Percentiles rank a stretch among this genome's conserved stretches.
Conservation (phyloP, 2,113 vertebrate genomes). For the Dunckerocampus dactyliophorus region DNA sequence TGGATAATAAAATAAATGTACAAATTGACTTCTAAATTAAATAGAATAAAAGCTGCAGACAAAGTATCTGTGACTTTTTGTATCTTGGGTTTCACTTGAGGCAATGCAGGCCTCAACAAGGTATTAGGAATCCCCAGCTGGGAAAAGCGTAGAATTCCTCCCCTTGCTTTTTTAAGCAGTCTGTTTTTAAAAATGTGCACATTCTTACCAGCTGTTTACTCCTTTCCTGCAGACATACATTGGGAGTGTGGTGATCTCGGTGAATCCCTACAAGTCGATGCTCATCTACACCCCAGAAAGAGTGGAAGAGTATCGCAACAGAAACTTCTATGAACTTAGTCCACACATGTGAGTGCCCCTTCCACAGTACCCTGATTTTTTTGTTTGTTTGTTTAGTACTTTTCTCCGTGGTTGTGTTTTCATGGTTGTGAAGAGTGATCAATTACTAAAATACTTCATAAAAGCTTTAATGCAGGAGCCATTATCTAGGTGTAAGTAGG, state of each 20-base stretch:
- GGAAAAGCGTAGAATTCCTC: constrained; percentile 29
- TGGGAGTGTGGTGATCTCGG: constrained; percentile 95
- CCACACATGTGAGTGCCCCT: constrained; percentile 92
- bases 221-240: constrained; percentile 85
- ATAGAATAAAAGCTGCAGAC: background rate
- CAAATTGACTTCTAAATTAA: background rate
- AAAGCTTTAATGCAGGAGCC: background rate
- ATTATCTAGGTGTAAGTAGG: constrained; percentile 17
- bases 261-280: constrained; percentile 91
- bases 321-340: constrained; percentile 98
- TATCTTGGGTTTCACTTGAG: constrained; percentile 29
- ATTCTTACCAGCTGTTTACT: background rate
- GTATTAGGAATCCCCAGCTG: constrained; percentile 42
- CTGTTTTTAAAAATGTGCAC: background rate
- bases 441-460: background rate
- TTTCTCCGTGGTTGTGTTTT: background rate
- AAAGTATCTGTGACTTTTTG: background rate
- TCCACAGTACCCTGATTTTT: background rate
- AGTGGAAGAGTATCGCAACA: constrained; percentile 97
- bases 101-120: constrained; percentile 44
- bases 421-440: background rate
- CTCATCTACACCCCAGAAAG: constrained; percentile 95
- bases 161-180: constrained; percentile 1
- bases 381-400: constrained; percentile 3
- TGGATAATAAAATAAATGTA: background rate